phyloP scores from a whole-genome alignment of 2,797 vertebrate genomes.

The Lacerta viridis region DNA sequence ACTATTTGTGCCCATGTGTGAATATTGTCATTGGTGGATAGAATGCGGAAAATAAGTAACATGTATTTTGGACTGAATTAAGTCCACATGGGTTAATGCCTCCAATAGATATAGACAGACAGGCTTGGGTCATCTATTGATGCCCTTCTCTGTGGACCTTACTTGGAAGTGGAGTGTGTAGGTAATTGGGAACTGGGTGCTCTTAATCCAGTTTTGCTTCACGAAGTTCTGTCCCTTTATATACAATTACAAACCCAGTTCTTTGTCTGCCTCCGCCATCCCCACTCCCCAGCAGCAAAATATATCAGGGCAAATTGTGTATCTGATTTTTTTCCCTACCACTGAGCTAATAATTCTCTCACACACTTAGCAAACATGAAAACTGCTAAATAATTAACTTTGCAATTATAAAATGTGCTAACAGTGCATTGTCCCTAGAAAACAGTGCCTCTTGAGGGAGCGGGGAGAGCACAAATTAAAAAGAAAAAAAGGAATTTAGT shows the following conservation, averaged over 20 bases:
- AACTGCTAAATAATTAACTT: conserved; percentile 18
- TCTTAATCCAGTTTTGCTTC: not conserved
- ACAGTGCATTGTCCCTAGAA: not conserved
- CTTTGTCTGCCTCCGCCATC: not conserved
- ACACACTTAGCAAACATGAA: not conserved
- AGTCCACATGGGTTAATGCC: not conserved
- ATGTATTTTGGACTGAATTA: not conserved
- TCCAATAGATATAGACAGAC: not conserved
- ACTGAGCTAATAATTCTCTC: conserved; percentile 19
- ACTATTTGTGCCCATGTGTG: not conserved
- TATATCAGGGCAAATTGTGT: conserved; percentile 19
- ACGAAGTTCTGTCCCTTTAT: not conserved
- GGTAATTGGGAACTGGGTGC: not conserved
- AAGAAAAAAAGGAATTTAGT: conserved; percentile 17
- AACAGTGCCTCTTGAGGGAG: not conserved
- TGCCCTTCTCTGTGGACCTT: not conserved
- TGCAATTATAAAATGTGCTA: conserved; percentile 21
- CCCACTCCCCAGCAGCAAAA: not conserved
- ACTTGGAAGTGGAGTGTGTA: not conserved
- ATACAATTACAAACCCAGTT: not conserved
- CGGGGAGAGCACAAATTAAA: conserved; percentile 6
- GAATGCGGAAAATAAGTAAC: not conserved
- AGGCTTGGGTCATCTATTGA: not conserved
- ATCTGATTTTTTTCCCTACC: conserved; percentile 26
- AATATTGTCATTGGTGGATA: not conserved